Evolutionary conservation across 2,888 invertebrate species (phyloP).

Genomic region (Cremastinae sp.): DNA sequence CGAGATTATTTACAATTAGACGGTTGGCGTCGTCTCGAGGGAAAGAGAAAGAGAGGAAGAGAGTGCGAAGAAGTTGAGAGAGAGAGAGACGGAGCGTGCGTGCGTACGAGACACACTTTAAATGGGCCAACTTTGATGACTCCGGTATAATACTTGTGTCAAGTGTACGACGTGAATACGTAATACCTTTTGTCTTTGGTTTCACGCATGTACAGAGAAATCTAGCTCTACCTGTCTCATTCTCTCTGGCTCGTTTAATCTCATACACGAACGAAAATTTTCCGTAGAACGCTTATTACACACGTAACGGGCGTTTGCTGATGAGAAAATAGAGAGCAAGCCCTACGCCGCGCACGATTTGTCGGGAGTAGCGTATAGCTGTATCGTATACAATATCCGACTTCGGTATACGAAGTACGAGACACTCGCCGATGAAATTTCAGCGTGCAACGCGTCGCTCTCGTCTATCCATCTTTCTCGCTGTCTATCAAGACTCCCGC

Average conservation of each 20-base stretch:
- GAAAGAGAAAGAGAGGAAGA: neutral
- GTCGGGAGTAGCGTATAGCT: slow-evolving; percentile 2
- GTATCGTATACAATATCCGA: slow-evolving; percentile 9
- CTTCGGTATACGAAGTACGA: slow-evolving; percentile 37
- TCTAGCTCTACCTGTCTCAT: neutral
- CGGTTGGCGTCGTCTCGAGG: slow-evolving; percentile 4
- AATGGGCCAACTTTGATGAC: slow-evolving; percentile 59
- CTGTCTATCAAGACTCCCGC: slow-evolving; percentile 10
- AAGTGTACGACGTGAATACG: slow-evolving; percentile 57
- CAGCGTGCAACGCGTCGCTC: slow-evolving; percentile 42
- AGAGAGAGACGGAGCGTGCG: too few relatives aligned
- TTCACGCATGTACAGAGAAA: slow-evolving; percentile 31
- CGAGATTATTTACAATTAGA: slow-evolving; percentile 24
- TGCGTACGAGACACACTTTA: slow-evolving; percentile 8
- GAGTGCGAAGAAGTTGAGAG: too few relatives aligned
- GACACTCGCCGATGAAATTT: slow-evolving; percentile 57
- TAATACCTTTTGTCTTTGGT: slow-evolving; percentile 58
- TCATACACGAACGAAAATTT: slow-evolving; percentile 3
- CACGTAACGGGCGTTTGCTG: slow-evolving; percentile 59
- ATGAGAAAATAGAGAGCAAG: slow-evolving; percentile 57
- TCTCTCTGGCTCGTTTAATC: slow-evolving; percentile 22
- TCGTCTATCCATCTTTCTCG: slow-evolving; percentile 1
- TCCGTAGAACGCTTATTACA: slow-evolving; percentile 44
- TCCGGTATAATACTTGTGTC: slow-evolving; percentile 39
- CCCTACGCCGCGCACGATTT: neutral